Percentiles rank a stretch among this genome's conserved stretches.
phyloP scores from a whole-genome alignment of 2,113 vertebrate genomes.

The Triplophysa tibetana region DNA sequence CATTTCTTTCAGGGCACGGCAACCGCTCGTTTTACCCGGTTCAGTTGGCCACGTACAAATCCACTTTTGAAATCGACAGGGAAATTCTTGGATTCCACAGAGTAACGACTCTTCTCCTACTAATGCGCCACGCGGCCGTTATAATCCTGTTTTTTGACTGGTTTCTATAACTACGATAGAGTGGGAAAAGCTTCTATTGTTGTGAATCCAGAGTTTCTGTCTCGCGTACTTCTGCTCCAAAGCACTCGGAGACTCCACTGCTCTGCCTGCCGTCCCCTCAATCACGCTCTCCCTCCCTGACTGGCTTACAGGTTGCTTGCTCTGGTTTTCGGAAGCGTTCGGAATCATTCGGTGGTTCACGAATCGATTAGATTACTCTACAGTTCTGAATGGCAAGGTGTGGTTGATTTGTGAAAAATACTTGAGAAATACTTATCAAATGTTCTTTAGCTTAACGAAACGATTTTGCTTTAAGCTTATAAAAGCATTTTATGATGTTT shows the following conservation, averaged over 20 bases:
- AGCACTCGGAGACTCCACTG: constrained; percentile 34
- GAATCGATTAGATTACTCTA: constrained; percentile 6
- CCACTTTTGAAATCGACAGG: constrained; percentile 58
- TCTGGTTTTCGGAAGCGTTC: constrained; percentile 67
- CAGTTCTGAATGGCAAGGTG: not conserved
- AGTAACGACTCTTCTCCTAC: constrained; percentile 21
- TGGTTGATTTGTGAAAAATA: not conserved
- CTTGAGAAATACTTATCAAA: not conserved
- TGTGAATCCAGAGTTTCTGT: constrained; percentile 33
- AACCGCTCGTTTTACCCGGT: constrained; percentile 57
- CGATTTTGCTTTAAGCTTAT: no score
- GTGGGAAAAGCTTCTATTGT: constrained; percentile 34
- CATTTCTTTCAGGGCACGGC: constrained; percentile 66
- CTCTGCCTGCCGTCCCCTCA: constrained; percentile 48
- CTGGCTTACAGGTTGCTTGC: constrained; percentile 65
- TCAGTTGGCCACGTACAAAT: constrained; percentile 60
- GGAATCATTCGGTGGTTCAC: constrained; percentile 31
- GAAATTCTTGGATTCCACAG: constrained; percentile 42
- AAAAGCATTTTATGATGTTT: no score
- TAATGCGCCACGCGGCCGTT: constrained; percentile 31
- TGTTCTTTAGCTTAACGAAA: not conserved
- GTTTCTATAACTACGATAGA: constrained; percentile 13
- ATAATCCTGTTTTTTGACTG: constrained; percentile 41
- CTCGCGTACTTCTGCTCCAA: constrained; percentile 30
- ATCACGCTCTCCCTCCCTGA: constrained; percentile 65